Base-by-base conservation (phyloP, 2,888 invertebrate genomes). In the Sinhomidia bicolor region DNA sequence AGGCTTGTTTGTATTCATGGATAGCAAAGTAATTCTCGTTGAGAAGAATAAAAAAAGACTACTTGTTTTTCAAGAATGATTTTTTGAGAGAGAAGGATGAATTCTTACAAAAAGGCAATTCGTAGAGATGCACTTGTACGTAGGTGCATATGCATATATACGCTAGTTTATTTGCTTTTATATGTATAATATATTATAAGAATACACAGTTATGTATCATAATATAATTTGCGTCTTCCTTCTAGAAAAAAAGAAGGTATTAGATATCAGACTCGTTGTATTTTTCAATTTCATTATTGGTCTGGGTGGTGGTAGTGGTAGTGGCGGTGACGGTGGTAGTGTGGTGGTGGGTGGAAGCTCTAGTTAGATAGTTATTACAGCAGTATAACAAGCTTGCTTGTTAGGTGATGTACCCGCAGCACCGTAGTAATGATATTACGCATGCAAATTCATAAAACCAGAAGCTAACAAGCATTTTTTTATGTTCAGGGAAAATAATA, bases 1-100 rank as follows among this genome's bases (percentile, higher is more conserved):
- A 20, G 20, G 29, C 32, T 36, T 41, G 29, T 81, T 80, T 44
- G 36, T 86, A 81, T 86, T 86, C 81, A 86, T 86, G 81, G 79
- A 71, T 62, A 62, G 54, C 26, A 79, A 85, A 54, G 68, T 65
- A 62, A 79, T 57, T 79, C 36, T 79, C 79, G 17, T 79, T 60
- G 32, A 36, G 36, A 17, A 36, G 36, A 14, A 17, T 17, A 51
- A 32, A 57, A 78, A 76, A 68, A 44, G 14, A 32, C 78, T 80
- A 41, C 80, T 62, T 68, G 68, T 57, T 68, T 82, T 71, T 76
- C 17, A 10, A 23, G 57, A 74, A 44, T 36, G 68, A 54, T 36
- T 47, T 54, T 84, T 71, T 83, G 20, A 7, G 32, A n/a, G 20
- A 2, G 32, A 47, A 74, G 14, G 74, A 78, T 32, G 57, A 20